Evolutionary conservation across 2,113 vertebrate species (phyloP).

Genomic region (Dipodomys merriami): DNA sequence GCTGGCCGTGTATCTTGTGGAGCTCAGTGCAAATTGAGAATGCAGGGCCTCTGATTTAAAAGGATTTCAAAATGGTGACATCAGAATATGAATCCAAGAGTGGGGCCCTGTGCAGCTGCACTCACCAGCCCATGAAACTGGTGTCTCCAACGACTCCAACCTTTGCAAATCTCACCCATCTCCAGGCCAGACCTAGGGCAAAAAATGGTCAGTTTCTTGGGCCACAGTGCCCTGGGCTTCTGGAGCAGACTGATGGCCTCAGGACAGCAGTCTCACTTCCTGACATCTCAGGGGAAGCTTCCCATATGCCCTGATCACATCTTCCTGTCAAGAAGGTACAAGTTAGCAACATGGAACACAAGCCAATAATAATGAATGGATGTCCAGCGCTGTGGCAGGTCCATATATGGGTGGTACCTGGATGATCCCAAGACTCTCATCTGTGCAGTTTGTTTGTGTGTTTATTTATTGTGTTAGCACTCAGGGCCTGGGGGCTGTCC

Average conservation of each 20-base stretch:
- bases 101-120: neutral
- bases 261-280: too few relatives aligned
- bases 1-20: neutral
- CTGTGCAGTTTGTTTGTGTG: too few relatives aligned
- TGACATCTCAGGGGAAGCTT: neutral
- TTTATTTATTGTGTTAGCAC: too few relatives aligned
- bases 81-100: neutral
- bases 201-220: neutral
- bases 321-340: neutral
- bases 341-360: neutral
- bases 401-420: too few relatives aligned
- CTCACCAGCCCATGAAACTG: neutral
- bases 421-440: too few relatives aligned
- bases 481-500: too few relatives aligned
- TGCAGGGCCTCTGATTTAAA: neutral
- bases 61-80: constrained; percentile 4
- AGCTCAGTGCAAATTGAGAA: neutral
- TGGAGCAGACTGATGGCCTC: neutral
- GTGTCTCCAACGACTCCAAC: neutral
- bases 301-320: neutral
- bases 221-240: neutral
- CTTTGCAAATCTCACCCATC: neutral
- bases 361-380: neutral
- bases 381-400: too few relatives aligned
- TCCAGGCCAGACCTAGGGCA: neutral